phyloP scores from a whole-genome alignment of 2,888 invertebrate genomes.

The Lottia scabra region DNA sequence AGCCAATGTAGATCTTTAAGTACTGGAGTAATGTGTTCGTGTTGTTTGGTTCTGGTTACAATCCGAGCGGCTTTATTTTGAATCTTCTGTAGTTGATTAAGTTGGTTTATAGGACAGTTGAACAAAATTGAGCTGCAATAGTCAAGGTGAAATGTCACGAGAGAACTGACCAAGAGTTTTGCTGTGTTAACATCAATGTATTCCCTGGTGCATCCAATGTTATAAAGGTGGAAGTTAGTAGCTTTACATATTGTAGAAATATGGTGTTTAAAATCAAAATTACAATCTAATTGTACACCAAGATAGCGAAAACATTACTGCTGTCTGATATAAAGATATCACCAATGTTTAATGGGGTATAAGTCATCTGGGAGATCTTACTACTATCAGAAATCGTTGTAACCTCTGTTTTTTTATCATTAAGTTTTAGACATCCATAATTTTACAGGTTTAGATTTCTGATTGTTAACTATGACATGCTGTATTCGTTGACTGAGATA shows the following conservation, averaged over 20 bases:
- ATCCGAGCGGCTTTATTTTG: slow-evolving; percentile 9
- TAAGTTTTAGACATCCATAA: background rate
- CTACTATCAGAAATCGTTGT: background rate
- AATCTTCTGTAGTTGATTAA: background rate
- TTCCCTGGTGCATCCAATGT: background rate
- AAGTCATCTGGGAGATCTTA: background rate
- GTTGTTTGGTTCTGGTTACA: slow-evolving; percentile 5
- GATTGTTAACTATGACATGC: background rate
- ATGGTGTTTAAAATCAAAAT: background rate
- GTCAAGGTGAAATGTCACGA: background rate
- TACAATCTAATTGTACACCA: background rate
- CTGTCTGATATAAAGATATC: background rate
- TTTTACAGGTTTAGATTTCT: background rate
- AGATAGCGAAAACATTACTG: background rate
- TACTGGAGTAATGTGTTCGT: slow-evolving; percentile 1
- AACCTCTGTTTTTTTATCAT: background rate
- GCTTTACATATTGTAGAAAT: background rate
- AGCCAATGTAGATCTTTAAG: slow-evolving; percentile 10
- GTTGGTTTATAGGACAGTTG: background rate
- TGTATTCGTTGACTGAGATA: background rate
- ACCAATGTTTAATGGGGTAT: background rate
- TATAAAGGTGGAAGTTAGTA: background rate
- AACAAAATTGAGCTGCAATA: background rate
- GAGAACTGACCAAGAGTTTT: background rate
- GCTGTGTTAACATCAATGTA: background rate